phyloP scores from a whole-genome alignment of 2,797 vertebrate species.

The Ctenopoma multispine region DNA sequence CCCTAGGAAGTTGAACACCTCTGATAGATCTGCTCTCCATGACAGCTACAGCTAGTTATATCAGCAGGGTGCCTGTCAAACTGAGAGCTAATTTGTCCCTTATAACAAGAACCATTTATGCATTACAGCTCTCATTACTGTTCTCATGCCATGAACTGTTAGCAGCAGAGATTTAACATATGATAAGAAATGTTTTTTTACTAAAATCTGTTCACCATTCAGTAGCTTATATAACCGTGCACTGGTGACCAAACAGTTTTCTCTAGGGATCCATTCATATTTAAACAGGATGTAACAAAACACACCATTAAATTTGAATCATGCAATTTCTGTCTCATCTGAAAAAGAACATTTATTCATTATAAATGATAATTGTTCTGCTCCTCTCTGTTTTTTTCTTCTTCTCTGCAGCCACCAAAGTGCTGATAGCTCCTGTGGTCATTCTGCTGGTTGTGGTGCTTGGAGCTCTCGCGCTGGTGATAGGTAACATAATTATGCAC shows the following conservation, averaged over 20 bases:
- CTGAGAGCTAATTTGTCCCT: slow-evolving; percentile 52
- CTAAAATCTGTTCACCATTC: not conserved
- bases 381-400: slow-evolving; percentile 15
- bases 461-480: slow-evolving; percentile 93
- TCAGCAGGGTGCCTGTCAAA: slow-evolving; percentile 43
- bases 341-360: slow-evolving; percentile 15
- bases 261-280: slow-evolving; percentile 8
- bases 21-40: slow-evolving; percentile 23
- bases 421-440: slow-evolving; percentile 93
- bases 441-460: slow-evolving; percentile 93
- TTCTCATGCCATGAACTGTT: slow-evolving; percentile 10
- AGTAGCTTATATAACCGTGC: not conserved
- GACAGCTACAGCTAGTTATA: slow-evolving; percentile 42
- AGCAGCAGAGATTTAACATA: slow-evolving; percentile 26
- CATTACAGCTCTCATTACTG: slow-evolving; percentile 27
- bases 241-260: slow-evolving; percentile 3
- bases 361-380: slow-evolving; percentile 10
- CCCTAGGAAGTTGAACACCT: slow-evolving; percentile 27
- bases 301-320: slow-evolving; percentile 14
- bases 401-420: slow-evolving; percentile 91
- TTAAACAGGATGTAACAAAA: slow-evolving; percentile 4
- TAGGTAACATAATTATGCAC: slow-evolving; percentile 86
- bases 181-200: slow-evolving; percentile 22
- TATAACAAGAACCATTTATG: slow-evolving; percentile 37
- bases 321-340: not conserved